Conservation (phyloP, 2,797 vertebrate species). For the Liparis tanakae region DNA sequence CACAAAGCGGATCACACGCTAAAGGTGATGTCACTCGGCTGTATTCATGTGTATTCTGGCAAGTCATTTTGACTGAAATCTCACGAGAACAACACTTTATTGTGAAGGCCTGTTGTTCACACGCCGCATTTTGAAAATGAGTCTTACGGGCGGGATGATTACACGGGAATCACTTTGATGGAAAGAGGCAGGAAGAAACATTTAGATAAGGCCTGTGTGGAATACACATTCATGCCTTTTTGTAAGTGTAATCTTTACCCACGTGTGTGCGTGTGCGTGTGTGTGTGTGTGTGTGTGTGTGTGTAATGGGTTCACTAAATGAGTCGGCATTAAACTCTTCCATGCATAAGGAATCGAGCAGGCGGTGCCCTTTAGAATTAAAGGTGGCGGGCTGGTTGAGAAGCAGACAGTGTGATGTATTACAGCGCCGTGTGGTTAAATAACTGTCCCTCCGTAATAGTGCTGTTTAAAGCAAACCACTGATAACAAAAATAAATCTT, state of each 20-base stretch:
- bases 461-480: conserved; percentile 45
- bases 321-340: conserved; percentile 56
- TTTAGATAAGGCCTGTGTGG: conserved; percentile 3
- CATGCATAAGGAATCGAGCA: conserved; percentile 57
- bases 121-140: not conserved
- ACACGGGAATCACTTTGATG: not conserved
- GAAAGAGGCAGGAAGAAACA: not conserved
- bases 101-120: not conserved
- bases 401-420: conserved; percentile 59
- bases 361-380: conserved; percentile 61
- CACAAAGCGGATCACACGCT: not conserved
- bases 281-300: conserved; percentile 27
- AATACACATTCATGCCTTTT: not conserved
- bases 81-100: not conserved
- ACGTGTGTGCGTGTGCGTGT: conserved; percentile 1
- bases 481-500: conserved; percentile 21
- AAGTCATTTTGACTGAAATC: conserved; percentile 1
- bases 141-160: not conserved
- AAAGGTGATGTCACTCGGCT: not conserved
- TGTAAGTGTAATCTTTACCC: conserved; percentile 19
- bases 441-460: conserved; percentile 59
- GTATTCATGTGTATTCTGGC: not conserved
- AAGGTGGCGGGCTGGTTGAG: conserved; percentile 32
- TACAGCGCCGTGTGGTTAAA: conserved; percentile 66
- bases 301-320: conserved; percentile 48